A percentile compares a stretch with the other conserved stretches of the same genome.
Evolutionary conservation across 2,113 vertebrate species (phyloP).

Genomic region (Stictonetta naevosa): DNA sequence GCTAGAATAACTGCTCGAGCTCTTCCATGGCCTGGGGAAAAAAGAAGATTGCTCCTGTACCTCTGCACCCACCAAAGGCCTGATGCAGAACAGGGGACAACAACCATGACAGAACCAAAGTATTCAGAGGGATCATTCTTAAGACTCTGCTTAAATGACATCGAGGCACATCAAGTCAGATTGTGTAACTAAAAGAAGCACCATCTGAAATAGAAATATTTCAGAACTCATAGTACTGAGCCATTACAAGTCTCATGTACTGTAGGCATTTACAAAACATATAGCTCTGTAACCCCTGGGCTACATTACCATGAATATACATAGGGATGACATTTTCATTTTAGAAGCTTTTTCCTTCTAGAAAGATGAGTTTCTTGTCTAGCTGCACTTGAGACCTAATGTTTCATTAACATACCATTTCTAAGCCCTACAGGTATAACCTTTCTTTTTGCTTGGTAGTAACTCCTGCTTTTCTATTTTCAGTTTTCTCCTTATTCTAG

Average conservation of each 20-base stretch:
- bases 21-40: background rate
- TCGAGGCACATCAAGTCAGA: background rate
- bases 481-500: background rate
- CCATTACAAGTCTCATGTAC: background rate
- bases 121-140: background rate
- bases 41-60: background rate
- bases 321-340: background rate
- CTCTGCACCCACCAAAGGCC: background rate
- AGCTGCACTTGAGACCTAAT: background rate
- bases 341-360: background rate
- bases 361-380: background rate
- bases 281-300: background rate
- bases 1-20: background rate
- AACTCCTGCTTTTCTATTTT: background rate
- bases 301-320: background rate
- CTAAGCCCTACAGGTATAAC: background rate
- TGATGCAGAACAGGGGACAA: rapidly evolving
- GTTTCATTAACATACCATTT: background rate
- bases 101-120: background rate
- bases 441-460: background rate
- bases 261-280: background rate
- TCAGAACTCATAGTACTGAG: background rate
- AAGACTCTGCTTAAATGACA: background rate
- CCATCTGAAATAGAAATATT: background rate
- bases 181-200: background rate